Evolutionary conservation across 2,888 invertebrate species (phyloP).

Genomic region (Pseudococcus jackbeardsleyi): DNA sequence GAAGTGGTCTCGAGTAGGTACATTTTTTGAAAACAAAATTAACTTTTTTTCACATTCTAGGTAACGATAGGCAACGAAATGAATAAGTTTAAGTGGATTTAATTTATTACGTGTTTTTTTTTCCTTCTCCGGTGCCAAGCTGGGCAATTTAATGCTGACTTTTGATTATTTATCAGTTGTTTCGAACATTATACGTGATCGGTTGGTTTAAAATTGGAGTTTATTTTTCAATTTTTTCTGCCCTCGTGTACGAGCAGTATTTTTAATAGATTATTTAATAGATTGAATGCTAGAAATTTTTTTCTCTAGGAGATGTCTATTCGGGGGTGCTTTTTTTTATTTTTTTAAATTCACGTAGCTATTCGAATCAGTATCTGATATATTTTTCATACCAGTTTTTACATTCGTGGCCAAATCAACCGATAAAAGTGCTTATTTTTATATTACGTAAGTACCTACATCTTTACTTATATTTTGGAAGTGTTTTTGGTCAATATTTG

Average conservation of each 20-base stretch:
- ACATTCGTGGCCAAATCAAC: not conserved
- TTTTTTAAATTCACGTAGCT: not conserved
- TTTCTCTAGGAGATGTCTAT: not conserved
- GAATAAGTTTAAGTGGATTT: not conserved
- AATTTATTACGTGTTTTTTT: slow-evolving; percentile 27
- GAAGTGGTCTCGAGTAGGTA: not conserved
- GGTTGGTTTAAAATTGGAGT: not conserved
- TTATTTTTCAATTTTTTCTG: not conserved
- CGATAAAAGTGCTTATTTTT: not conserved
- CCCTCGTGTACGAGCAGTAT: not conserved
- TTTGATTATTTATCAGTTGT: slow-evolving; percentile 39
- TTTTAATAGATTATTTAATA: not conserved
- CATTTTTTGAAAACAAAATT: not conserved
- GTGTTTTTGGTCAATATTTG: not conserved
- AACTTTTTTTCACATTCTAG: not conserved
- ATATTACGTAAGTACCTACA: not conserved
- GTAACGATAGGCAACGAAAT: not conserved
- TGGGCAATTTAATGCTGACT: not conserved
- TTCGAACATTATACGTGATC: not conserved
- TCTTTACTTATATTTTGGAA: not conserved
- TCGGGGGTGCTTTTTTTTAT: not conserved
- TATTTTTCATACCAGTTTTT: not conserved
- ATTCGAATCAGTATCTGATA: not conserved
- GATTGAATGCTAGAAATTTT: not conserved
- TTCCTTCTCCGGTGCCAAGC: not conserved